phyloP scores from a whole-genome alignment of 1,140 invertebrate species.

The Cydia pomonella region DNA sequence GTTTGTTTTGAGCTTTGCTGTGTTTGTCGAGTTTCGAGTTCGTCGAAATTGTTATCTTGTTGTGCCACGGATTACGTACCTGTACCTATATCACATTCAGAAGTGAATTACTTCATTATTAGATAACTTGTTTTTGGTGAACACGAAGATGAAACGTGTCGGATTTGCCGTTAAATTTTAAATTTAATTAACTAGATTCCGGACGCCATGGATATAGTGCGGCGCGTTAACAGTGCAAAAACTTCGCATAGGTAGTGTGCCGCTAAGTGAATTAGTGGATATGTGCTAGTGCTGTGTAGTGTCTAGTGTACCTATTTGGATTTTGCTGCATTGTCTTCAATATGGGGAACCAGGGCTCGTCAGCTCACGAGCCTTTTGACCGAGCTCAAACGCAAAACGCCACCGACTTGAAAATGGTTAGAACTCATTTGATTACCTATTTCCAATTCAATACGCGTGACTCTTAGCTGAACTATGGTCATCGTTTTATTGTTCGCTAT shows the following conservation, averaged over 20 bases:
- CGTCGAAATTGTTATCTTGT: conserved; percentile 69
- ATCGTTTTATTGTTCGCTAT: conserved; percentile 38
- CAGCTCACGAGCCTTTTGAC: conserved; percentile 84
- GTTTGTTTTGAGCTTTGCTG: conserved; percentile 69
- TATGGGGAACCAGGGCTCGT: conserved; percentile 87
- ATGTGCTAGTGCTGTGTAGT: conserved; percentile 45
- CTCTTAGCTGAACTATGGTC: conserved; percentile 42
- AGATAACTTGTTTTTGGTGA: conserved; percentile 50
- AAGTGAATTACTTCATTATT: conserved; percentile 55
- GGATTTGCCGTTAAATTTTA: conserved; percentile 50
- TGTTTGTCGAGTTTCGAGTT: conserved; percentile 71
- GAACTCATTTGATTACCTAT: conserved; percentile 50
- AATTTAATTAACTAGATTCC: conserved; percentile 31
- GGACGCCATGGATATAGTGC: conserved; percentile 34
- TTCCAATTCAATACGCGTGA: conserved; percentile 48
- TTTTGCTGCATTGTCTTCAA: conserved; percentile 36
- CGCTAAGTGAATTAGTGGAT: conserved; percentile 38
- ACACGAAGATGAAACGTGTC: conserved; percentile 51
- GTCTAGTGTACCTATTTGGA: conserved; percentile 36
- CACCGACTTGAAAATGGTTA: conserved; percentile 72
- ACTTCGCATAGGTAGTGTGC: conserved; percentile 38
- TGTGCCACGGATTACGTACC: conserved; percentile 56
- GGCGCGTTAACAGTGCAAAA: conserved; percentile 35
- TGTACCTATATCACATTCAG: conserved; percentile 47
- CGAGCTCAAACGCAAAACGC: conserved; percentile 73